phyloP scores from a whole-genome alignment of 1,140 invertebrate genomes.

The Atta cephalotes region DNA sequence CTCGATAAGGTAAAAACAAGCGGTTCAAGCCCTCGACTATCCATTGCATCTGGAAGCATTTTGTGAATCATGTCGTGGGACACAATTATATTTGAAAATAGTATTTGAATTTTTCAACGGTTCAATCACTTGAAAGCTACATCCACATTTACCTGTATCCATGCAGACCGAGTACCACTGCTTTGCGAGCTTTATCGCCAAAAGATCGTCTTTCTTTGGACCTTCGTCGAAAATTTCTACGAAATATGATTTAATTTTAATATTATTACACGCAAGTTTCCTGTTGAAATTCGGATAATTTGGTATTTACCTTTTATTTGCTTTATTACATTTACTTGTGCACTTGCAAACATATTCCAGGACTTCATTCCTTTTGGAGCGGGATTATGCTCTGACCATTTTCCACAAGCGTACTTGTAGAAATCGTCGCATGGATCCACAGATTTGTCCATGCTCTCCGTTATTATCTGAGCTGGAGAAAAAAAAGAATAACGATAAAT shows the following conservation, averaged over 20 bases:
- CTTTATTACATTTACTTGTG: background rate
- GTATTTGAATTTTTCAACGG: background rate
- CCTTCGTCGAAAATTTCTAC: constrained; percentile 10
- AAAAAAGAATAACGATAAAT: background rate
- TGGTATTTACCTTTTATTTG: constrained; percentile 24
- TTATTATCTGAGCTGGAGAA: constrained; percentile 35
- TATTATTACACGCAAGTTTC: background rate
- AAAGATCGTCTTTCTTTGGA: background rate
- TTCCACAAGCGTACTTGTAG: constrained; percentile 67
- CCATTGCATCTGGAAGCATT: background rate
- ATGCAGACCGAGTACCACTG: background rate
- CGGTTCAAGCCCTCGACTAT: background rate
- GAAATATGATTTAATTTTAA: background rate
- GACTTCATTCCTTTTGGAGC: background rate
- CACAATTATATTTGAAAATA: background rate
- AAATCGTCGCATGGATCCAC: constrained; percentile 67
- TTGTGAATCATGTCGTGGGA: background rate
- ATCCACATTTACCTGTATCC: background rate
- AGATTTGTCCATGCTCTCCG: constrained; percentile 49
- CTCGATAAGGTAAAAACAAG: constrained; percentile 54
- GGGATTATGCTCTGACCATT: constrained; percentile 48
- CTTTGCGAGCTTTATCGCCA: background rate
- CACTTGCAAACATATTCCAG: constrained; percentile 39
- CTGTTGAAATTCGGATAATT: background rate
- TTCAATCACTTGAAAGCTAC: background rate